Conservation (phyloP, 2,113 vertebrate genomes). For the Rissa tridactyla region DNA sequence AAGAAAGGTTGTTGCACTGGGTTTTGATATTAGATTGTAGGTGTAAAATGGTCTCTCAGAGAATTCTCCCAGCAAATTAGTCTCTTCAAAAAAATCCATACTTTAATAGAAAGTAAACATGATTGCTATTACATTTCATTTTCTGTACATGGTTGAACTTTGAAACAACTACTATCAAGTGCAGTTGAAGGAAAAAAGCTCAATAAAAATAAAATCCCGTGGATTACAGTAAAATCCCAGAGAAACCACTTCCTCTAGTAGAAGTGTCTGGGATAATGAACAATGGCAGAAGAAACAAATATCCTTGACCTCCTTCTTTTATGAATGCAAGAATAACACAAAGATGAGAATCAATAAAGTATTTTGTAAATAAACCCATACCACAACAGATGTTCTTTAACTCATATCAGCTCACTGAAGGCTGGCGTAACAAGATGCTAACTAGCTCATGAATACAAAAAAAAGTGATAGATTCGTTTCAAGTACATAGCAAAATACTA, state of each 20-base stretch:
- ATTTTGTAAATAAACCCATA: not conserved
- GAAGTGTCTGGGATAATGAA: slow-evolving; percentile 28
- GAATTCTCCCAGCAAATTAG: slow-evolving; percentile 48
- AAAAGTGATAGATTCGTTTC: not conserved
- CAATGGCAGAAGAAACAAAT: slow-evolving; percentile 16
- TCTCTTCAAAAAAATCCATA: slow-evolving; percentile 55
- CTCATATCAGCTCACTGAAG: not conserved
- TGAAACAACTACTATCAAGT: slow-evolving; percentile 38
- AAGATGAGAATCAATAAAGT: not conserved
- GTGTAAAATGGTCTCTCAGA: slow-evolving; percentile 35
- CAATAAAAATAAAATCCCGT: slow-evolving; percentile 66
- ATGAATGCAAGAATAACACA: not conserved
- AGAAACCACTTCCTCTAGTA: slow-evolving; percentile 26
- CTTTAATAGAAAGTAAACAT: slow-evolving; percentile 56
- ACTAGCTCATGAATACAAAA: not conserved
- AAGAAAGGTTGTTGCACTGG: slow-evolving; percentile 14
- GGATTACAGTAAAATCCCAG: slow-evolving; percentile 53
- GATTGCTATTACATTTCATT: slow-evolving; percentile 35
- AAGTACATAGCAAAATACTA: not conserved
- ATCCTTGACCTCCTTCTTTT: not conserved
- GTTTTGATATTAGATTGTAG: slow-evolving; percentile 4
- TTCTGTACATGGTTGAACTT: slow-evolving; percentile 46
- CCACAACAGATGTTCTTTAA: not conserved
- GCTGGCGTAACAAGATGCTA: not conserved
- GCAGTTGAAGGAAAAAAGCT: slow-evolving; percentile 4